Conservation (phyloP, 2,888 invertebrate species). For the Syrista parreyssii region DNA sequence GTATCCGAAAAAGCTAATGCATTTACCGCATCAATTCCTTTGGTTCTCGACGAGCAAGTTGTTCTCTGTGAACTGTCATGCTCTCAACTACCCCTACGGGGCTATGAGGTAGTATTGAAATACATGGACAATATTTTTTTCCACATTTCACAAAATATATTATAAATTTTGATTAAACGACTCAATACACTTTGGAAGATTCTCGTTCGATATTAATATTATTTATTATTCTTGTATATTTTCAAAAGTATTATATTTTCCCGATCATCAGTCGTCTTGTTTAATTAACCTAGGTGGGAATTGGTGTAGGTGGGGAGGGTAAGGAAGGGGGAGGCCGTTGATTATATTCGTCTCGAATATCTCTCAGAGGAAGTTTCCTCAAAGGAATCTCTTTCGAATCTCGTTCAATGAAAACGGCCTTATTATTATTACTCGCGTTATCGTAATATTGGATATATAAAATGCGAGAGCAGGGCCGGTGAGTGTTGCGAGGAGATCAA, state of each 20-base stretch:
- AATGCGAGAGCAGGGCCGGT: not conserved
- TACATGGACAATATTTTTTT: not conserved
- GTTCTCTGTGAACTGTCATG: not conserved
- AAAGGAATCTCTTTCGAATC: not conserved
- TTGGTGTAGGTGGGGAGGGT: not conserved
- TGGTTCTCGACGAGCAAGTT: slow-evolving; percentile 37
- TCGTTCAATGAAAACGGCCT: not conserved
- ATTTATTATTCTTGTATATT: not conserved
- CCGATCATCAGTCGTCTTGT: not conserved
- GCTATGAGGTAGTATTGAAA: not conserved
- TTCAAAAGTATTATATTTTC: not conserved
- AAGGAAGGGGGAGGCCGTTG: not conserved
- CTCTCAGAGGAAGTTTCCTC: not conserved
- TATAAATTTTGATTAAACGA: not conserved
- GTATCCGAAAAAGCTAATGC: slow-evolving; percentile 36
- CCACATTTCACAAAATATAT: not conserved
- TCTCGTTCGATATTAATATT: not conserved
- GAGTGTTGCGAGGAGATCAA: not conserved
- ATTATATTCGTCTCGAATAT: not conserved
- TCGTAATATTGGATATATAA: not conserved
- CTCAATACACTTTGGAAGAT: not conserved
- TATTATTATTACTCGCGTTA: not conserved
- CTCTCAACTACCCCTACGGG: not conserved
- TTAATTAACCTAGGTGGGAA: not conserved
- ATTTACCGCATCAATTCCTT: slow-evolving; percentile 56